phyloP scores from a whole-genome alignment of 2,888 invertebrate species.

The Lepetodrilus schrolli region DNA sequence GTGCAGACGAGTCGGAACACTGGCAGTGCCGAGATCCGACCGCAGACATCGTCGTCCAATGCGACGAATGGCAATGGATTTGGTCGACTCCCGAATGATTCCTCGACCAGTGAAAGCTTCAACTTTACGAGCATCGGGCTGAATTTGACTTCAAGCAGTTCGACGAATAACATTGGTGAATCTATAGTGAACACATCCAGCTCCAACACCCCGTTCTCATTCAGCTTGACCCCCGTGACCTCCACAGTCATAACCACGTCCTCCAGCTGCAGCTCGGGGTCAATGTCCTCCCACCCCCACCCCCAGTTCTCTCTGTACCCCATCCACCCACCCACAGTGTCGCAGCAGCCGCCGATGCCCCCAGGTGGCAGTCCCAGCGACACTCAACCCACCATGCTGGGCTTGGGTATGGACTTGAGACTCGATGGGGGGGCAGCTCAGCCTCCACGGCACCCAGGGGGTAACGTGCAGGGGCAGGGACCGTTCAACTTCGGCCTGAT shows the following conservation, averaged over 20 bases:
- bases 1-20: conserved; percentile 53
- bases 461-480: conserved; percentile 14
- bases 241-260: conserved; percentile 42
- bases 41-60: conserved; percentile 20
- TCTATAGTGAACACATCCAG: conserved; percentile 28
- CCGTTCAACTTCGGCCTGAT: conserved; percentile 6
- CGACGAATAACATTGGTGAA: conserved; percentile 40
- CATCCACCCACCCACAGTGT: conserved; percentile 37
- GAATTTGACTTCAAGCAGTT: conserved; percentile 58
- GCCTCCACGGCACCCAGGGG: not conserved
- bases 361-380: not conserved
- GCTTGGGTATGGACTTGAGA: conserved; percentile 33
- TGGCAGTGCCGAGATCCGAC: conserved; percentile 36
- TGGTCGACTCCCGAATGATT: conserved; percentile 43
- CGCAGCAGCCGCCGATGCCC: conserved; percentile 28
- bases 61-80: conserved; percentile 39
- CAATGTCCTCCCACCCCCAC: conserved; percentile 39
- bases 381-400: conserved; percentile 30
- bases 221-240: conserved; percentile 48
- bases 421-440: conserved; percentile 46
- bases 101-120: conserved; percentile 55
- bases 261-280: conserved; percentile 32
- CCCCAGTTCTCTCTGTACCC: conserved; percentile 56
- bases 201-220: conserved; percentile 40
- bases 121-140: conserved; percentile 65